A percentile compares a stretch with the other conserved stretches of the same genome.
Conservation (phyloP, 2,113 vertebrate species). For the Colistium nudipinnis region DNA sequence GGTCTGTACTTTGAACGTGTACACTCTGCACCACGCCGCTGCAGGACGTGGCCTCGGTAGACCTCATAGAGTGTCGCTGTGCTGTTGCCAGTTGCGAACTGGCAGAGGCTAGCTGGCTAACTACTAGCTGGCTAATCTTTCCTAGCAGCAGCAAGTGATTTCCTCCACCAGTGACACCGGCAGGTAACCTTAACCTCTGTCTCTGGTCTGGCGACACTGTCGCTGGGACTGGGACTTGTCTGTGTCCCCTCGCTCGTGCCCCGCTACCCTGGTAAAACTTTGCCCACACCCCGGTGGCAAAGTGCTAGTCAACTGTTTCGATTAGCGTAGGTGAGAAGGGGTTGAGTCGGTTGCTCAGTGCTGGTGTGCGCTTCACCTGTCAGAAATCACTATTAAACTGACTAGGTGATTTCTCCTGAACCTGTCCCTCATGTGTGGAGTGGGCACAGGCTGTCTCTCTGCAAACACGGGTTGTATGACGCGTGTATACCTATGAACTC, state of each 20-base stretch:
- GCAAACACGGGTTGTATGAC: background rate
- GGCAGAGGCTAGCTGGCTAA: slow-evolving; percentile 61
- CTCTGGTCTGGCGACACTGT: background rate
- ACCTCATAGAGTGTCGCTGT: slow-evolving; percentile 15
- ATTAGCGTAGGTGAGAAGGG: slow-evolving; percentile 21
- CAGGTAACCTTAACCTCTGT: slow-evolving; percentile 19
- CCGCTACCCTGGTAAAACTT: slow-evolving; percentile 29
- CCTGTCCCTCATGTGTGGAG: background rate
- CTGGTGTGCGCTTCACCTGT: slow-evolving; percentile 4
- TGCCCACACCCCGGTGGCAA: slow-evolving; percentile 34
- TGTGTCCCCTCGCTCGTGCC: background rate
- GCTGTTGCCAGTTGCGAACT: slow-evolving; percentile 54
- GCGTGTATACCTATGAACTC: background rate
- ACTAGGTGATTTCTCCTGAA: background rate
- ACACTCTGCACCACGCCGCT: background rate
- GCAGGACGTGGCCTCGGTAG: slow-evolving; percentile 33
- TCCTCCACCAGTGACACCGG: slow-evolving; percentile 35
- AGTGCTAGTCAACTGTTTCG: slow-evolving; percentile 55
- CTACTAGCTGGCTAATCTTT: slow-evolving; percentile 58
- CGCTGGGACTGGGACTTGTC: background rate
- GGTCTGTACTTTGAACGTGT: slow-evolving; percentile 17
- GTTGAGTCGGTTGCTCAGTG: slow-evolving; percentile 16
- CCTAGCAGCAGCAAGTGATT: slow-evolving; percentile 60
- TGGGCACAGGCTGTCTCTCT: background rate
- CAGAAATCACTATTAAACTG: slow-evolving; percentile 5